Percentiles rank a stretch among this genome's conserved stretches.
Conservation (phyloP, 2,797 vertebrate genomes). For the Sarcoramphus papa region DNA sequence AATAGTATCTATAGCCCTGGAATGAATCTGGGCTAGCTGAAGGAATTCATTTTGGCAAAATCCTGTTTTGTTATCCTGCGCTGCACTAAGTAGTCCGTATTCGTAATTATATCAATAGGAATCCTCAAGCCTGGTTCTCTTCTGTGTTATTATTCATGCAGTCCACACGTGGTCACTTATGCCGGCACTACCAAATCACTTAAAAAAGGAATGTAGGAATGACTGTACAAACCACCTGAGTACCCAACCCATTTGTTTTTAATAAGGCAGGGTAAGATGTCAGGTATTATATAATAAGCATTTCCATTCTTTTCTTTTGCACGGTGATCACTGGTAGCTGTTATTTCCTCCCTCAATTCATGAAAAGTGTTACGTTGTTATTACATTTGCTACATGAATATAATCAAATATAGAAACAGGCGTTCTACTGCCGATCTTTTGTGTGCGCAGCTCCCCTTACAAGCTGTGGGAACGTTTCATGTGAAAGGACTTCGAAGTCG, state of each 20-base stretch:
- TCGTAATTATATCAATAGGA: neutral
- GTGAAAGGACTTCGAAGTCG: neutral
- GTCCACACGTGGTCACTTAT: neutral
- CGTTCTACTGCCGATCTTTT: neutral
- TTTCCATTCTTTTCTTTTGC: neutral
- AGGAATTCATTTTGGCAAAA: neutral
- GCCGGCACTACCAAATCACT: neutral
- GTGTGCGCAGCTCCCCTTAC: neutral
- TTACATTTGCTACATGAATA: neutral
- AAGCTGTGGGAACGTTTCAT: neutral
- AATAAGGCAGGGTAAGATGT: neutral
- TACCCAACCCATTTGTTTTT: neutral
- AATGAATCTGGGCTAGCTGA: neutral
- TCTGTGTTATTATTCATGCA: neutral
- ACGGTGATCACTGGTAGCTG: neutral
- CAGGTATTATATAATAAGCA: neutral
- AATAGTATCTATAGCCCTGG: fast-evolving
- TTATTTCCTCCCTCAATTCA: neutral
- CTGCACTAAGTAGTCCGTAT: neutral
- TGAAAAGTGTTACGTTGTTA: neutral
- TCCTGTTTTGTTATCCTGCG: neutral
- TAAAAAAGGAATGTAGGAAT: neutral
- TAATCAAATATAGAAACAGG: neutral
- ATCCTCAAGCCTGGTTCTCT: neutral
- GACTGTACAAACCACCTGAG: neutral